Conservation (phyloP, 2,113 vertebrate genomes). For the Centropus bengalensis region DNA sequence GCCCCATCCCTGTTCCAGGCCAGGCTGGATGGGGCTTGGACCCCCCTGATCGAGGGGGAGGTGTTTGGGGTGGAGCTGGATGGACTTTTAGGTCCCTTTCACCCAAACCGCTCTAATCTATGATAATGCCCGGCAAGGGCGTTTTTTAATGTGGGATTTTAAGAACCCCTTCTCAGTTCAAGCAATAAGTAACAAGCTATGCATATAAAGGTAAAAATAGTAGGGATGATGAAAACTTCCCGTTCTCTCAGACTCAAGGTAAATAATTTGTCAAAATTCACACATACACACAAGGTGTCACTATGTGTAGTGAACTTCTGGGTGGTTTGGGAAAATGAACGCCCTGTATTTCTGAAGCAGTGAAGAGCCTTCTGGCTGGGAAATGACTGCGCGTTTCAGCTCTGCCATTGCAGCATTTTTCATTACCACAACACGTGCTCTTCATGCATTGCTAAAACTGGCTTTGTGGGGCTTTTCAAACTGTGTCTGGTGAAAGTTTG, state of each 20-base stretch:
- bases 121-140: no score
- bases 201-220: not conserved
- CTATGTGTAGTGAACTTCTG: not conserved
- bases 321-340: not conserved
- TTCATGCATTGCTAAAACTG: not conserved
- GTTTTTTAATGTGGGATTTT: not conserved
- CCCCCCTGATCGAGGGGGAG: no score
- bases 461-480: not conserved
- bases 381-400: not conserved
- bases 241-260: not conserved
- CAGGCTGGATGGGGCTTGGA: no score
- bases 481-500: not conserved
- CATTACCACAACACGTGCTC: not conserved
- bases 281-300: not conserved
- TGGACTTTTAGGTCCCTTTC: no score
- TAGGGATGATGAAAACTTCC: not conserved
- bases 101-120: no score
- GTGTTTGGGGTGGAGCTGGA: no score
- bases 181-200: not conserved
- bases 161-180: not conserved
- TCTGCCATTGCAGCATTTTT: not conserved
- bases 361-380: not conserved
- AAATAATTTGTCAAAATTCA: not conserved
- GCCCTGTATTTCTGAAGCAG: not conserved
- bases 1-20: no score